Conservation (phyloP, 37 sponge, comb jelly and placozoan genomes). For the Amphimedon queenslandica region DNA sequence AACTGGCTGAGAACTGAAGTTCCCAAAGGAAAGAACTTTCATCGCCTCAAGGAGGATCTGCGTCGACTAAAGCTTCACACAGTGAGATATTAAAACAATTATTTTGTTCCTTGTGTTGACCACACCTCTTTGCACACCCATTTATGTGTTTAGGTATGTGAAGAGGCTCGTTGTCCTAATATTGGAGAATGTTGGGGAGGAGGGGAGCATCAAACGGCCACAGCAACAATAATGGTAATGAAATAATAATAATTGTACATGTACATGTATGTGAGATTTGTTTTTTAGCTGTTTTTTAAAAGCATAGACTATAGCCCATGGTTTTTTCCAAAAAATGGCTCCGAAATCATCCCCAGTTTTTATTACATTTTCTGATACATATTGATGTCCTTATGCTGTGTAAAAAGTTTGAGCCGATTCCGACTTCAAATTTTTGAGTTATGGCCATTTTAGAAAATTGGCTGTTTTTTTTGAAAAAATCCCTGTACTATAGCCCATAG, state of each 20-base stretch:
- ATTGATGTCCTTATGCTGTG: too few species aligned
- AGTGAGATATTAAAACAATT: slow-evolving; percentile 26
- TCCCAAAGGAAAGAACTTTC: slow-evolving; percentile 78
- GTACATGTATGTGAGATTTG: background rate
- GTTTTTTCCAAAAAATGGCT: too few species aligned
- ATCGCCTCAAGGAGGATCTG: slow-evolving; percentile 63
- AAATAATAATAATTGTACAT: too few species aligned
- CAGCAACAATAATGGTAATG: slow-evolving; percentile 96
- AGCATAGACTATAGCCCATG: too few species aligned
- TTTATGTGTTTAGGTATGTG: slow-evolving; percentile 71
- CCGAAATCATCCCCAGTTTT: too few species aligned
- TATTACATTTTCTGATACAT: too few species aligned
- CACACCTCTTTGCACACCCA: background rate
- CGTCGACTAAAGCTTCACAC: slow-evolving; percentile 84
- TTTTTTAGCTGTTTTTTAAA: background rate
- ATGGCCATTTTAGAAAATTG: too few species aligned
- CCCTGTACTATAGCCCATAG: too few species aligned
- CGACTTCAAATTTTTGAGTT: too few species aligned
- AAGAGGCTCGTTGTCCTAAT: slow-evolving; percentile 99
- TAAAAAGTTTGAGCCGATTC: too few species aligned
- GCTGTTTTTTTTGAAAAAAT: too few species aligned
- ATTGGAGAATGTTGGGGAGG: slow-evolving; percentile 99
- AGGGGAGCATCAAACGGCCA: slow-evolving; percentile 84
- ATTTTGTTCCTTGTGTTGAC: background rate
- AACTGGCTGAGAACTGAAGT: slow-evolving; percentile 91